A percentile compares a stretch with the other conserved stretches of the same genome.
phyloP scores from a whole-genome alignment of 2,888 invertebrate genomes.

The Machimus atricapillus region DNA sequence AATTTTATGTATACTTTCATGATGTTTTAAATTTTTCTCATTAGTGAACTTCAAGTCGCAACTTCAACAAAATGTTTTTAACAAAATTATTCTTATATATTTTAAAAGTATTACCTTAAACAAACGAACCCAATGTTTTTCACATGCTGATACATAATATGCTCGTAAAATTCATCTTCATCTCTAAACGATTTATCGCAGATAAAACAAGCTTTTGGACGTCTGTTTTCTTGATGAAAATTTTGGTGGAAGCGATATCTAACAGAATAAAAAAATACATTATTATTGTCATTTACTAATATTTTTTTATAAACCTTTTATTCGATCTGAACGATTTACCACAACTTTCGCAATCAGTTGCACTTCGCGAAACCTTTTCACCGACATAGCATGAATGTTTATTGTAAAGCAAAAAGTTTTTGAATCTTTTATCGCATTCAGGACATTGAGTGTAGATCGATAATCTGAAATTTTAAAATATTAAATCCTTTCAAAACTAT shows the following conservation, averaged over 20 bases:
- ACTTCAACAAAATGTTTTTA: constrained; percentile 48
- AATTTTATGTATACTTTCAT: constrained; percentile 51
- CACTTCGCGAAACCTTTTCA: constrained; percentile 51
- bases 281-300: background rate
- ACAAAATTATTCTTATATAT: background rate
- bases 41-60: constrained; percentile 55
- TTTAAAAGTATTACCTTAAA: constrained; percentile 47
- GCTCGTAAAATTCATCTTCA: constrained; percentile 58
- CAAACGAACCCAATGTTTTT: constrained; percentile 53
- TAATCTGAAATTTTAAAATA: constrained; percentile 9
- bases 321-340: constrained; percentile 55
- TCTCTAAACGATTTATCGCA: constrained; percentile 54
- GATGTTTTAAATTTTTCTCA: constrained; percentile 48
- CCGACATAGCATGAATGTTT: constrained; percentile 58
- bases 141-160: constrained; percentile 57
- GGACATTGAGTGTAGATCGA: constrained; percentile 50
- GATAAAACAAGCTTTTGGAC: constrained; percentile 58
- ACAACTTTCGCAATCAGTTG: constrained; percentile 54
- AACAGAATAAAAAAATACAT: background rate
- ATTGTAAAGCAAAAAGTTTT: constrained; percentile 55
- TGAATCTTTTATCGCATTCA: constrained; percentile 56
- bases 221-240: constrained; percentile 56
- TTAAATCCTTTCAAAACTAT: background rate
- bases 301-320: constrained; percentile 53
- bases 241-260: constrained; percentile 60